These are phyloP conservation scores for Acanthacorydalis orientalis DNA, from an alignment of 2,888 invertebrate species.

Conservation along the genomic window DNA sequence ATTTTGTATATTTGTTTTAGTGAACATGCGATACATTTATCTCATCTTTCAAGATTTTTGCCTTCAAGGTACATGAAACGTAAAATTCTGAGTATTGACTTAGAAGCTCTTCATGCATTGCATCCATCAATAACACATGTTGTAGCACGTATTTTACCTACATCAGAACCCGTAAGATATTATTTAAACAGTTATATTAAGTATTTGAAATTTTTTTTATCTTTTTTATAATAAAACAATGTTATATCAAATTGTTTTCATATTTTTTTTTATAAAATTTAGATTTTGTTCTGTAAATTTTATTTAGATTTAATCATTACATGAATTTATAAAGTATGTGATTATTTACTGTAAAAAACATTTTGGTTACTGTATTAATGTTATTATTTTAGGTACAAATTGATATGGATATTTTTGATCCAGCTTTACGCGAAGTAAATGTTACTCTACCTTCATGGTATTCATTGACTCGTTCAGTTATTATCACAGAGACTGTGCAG, in stretches of 20 bases:
- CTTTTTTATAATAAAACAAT: too few species aligned
- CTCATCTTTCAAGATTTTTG: constrained; percentile 34
- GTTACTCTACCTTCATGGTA: constrained; percentile 19
- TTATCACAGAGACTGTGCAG: constrained; percentile 35
- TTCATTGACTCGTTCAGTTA: constrained; percentile 18
- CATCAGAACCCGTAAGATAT: constrained; percentile 36
- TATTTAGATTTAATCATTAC: too few species aligned
- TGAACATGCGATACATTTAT: constrained; percentile 37
- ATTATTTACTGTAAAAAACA: too few species aligned
- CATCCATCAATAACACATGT: constrained; percentile 50
- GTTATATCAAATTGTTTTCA: too few species aligned
- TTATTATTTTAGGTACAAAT: constrained; percentile 34
- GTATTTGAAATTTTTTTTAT: too few species aligned
- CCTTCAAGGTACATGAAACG: constrained; percentile 30
- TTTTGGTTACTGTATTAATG: too few species aligned
- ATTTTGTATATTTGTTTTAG: constrained; percentile 20
- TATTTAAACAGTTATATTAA: background rate
- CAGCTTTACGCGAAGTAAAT: constrained; percentile 19
- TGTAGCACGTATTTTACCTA: constrained; percentile 46
- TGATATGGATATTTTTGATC: constrained; percentile 45
- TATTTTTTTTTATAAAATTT: too few species aligned
- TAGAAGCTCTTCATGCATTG: constrained; percentile 38
- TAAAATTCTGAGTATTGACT: constrained; percentile 35
- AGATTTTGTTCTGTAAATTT: too few species aligned
- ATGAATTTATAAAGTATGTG: too few species aligned